Conservation (phyloP, 2,113 vertebrate genomes). For the Chloropsis cyanopogon region DNA sequence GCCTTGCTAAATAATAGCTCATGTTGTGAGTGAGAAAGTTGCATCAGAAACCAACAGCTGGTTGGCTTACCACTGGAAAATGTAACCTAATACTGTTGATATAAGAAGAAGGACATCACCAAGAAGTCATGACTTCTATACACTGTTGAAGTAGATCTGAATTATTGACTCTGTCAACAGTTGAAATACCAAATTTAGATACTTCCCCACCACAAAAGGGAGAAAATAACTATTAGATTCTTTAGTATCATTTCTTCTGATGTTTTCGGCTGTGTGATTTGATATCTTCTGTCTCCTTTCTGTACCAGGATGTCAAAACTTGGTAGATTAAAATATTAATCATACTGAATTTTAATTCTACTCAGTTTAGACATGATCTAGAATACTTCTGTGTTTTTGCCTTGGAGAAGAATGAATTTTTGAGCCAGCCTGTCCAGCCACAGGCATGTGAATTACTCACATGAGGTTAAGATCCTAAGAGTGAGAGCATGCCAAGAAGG, state of each 20-base stretch:
- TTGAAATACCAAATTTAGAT: background rate
- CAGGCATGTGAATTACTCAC: background rate
- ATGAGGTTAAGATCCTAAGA: rapidly evolving
- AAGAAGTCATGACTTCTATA: background rate
- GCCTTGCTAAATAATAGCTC: background rate
- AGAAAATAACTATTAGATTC: background rate
- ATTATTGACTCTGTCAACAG: background rate
- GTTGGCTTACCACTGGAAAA: background rate
- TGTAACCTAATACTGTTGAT: background rate
- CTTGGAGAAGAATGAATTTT: background rate
- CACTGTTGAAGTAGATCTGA: background rate
- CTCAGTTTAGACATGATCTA: background rate
- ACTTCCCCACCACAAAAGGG: background rate
- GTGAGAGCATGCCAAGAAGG: background rate
- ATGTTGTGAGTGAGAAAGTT: background rate
- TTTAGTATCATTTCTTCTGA: background rate
- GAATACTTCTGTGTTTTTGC: background rate
- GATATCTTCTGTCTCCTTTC: background rate
- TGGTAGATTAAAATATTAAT: background rate
- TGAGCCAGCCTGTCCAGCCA: background rate
- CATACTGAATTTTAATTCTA: background rate
- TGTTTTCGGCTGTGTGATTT: background rate
- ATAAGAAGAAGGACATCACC: background rate
- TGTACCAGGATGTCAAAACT: background rate
- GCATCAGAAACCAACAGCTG: background rate